Percentiles rank a stretch among this genome's conserved stretches.
Conservation (phyloP, 2,888 invertebrate species). For the Oxytorus armatus region DNA sequence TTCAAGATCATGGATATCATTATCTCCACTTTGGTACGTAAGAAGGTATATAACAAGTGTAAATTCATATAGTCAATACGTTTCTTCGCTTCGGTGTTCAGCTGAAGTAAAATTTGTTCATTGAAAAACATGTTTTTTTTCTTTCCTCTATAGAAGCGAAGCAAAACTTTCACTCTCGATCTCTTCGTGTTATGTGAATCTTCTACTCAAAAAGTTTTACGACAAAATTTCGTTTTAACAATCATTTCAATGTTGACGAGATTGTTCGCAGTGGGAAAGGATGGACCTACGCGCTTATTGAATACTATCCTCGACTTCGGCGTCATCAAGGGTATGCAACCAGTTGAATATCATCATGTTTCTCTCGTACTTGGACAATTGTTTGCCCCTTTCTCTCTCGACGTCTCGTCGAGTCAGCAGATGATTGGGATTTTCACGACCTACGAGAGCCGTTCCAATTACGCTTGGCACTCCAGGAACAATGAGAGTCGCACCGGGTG, state of each 20-base stretch:
- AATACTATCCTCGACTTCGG: constrained; percentile 84
- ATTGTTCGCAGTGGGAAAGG: too few relatives aligned
- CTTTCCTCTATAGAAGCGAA: too few relatives aligned
- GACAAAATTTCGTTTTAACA: not conserved
- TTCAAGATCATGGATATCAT: too few relatives aligned
- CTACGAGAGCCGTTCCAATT: constrained; percentile 83
- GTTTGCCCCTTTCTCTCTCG: constrained; percentile 92
- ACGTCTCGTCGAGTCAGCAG: constrained; percentile 91
- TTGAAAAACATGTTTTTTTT: not conserved
- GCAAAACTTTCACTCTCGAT: too few relatives aligned
- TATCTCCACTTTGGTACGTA: not conserved
- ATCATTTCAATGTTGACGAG: too few relatives aligned
- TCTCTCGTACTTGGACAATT: constrained; percentile 94
- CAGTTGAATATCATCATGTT: constrained; percentile 98
- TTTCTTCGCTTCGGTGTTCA: not conserved
- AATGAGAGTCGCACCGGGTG: constrained; percentile 81
- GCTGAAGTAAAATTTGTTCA: not conserved
- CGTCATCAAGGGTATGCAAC: constrained; percentile 94
- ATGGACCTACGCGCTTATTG: too few relatives aligned
- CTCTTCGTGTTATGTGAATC: constrained; percentile 12
- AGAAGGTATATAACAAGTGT: not conserved
- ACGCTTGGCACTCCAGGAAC: constrained; percentile 84
- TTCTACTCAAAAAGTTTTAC: not conserved
- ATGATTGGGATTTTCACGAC: constrained; percentile 82
- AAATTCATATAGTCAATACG: not conserved